These are phyloP conservation scores for Salminus brasiliensis DNA, from an alignment of 2,113 vertebrate species.

Conservation along the genomic window DNA sequence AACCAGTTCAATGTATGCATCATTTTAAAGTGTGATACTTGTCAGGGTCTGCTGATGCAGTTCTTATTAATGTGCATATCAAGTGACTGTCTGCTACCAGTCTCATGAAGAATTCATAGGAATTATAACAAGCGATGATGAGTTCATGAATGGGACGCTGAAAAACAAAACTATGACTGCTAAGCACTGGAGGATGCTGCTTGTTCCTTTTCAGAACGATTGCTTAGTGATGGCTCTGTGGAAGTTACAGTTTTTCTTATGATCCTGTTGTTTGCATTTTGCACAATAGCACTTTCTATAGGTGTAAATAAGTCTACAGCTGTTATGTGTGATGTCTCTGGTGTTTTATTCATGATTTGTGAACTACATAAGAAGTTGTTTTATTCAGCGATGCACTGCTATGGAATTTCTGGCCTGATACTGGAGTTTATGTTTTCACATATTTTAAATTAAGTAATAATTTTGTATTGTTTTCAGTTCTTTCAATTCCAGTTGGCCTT, in stretches of 20 bases:
- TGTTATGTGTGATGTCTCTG: background rate
- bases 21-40: slow-evolving; percentile 8
- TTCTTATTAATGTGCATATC: background rate
- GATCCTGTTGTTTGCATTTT: background rate
- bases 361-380: background rate
- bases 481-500: too few relatives aligned
- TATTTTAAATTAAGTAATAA: too few relatives aligned
- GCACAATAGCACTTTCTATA: background rate
- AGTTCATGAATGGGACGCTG: slow-evolving; percentile 12
- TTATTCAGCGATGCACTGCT: background rate
- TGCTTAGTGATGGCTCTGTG: background rate
- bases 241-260: background rate
- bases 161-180: background rate
- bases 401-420: background rate
- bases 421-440: too few relatives aligned
- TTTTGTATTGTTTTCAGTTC: too few relatives aligned
- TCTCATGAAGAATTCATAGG: slow-evolving; percentile 8
- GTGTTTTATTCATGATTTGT: background rate
- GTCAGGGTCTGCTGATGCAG: background rate
- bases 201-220: background rate
- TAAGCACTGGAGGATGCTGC: background rate
- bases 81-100: background rate
- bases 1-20: slow-evolving; percentile 21
- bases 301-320: background rate
- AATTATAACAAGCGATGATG: background rate